Evolutionary conservation across 2,113 vertebrate species (phyloP).

Genomic region (Heterochromis multidens): DNA sequence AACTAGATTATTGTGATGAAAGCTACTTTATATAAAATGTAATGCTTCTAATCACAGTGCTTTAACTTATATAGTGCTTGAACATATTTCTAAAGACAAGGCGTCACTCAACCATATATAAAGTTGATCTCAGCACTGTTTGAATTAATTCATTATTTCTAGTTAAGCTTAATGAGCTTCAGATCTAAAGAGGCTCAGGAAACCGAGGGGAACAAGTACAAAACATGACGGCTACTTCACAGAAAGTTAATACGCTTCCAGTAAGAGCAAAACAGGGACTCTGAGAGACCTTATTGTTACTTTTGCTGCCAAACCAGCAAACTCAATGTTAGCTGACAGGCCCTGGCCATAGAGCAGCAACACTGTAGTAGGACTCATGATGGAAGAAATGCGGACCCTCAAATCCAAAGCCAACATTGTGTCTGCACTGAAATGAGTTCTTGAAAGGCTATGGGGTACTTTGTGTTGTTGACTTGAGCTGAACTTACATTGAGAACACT

Average conservation of each 20-base stretch:
- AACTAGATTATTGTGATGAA: not conserved
- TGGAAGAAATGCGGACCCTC: constrained; percentile 19
- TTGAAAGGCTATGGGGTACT: constrained; percentile 19
- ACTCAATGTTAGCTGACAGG: constrained; percentile 4
- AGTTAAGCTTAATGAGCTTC: not conserved
- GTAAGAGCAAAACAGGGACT: not conserved
- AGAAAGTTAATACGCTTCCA: constrained; percentile 34
- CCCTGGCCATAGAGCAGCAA: not conserved
- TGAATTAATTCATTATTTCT: not conserved
- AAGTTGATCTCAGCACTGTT: not conserved
- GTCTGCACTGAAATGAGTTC: constrained; percentile 13
- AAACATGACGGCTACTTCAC: constrained; percentile 12
- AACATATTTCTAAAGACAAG: not conserved
- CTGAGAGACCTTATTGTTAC: not conserved
- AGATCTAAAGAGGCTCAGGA: not conserved
- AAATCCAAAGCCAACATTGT: constrained; percentile 20
- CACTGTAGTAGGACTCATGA: constrained; percentile 14
- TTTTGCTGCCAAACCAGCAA: not conserved
- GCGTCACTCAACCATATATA: not conserved
- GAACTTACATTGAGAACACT: not conserved
- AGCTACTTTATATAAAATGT: not conserved
- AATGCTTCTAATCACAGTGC: not conserved
- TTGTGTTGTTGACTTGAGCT: constrained; percentile 1
- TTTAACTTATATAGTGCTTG: not conserved
- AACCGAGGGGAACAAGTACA: not conserved